These are phyloP conservation scores for Holothuria scabra DNA, from an alignment of 53 echinoderm and acorn worm species.

Conservation along the genomic window DNA sequence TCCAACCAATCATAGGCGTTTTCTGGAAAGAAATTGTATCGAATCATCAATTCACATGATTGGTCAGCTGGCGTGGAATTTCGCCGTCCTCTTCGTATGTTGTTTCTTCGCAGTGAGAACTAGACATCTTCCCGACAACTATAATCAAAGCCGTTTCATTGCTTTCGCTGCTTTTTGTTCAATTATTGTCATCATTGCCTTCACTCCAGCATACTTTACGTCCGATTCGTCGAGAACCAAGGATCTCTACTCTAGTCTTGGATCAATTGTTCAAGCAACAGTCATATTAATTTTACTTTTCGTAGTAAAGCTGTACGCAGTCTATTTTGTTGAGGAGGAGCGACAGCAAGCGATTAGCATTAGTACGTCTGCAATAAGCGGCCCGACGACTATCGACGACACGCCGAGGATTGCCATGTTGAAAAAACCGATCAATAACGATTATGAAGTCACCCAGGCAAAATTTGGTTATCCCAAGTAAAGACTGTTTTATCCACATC, in stretches of 20 bases:
- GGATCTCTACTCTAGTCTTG: constrained; percentile 58
- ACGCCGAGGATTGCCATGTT: constrained; percentile 1
- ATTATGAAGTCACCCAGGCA: neutral
- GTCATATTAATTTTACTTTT: constrained; percentile 65
- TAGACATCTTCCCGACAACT: constrained; percentile 77
- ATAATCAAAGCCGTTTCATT: constrained; percentile 86
- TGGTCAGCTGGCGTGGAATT: constrained; percentile 64
- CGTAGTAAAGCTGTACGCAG: constrained; percentile 66
- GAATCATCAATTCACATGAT: constrained; percentile 49
- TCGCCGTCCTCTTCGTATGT: constrained; percentile 60
- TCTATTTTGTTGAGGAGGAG: constrained; percentile 58
- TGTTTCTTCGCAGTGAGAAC: constrained; percentile 68
- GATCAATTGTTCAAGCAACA: constrained; percentile 61
- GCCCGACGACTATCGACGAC: neutral
- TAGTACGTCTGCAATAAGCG: constrained; percentile 4
- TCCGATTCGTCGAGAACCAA: constrained; percentile 29
- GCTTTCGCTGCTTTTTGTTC: constrained; percentile 62
- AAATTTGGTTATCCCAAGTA: too few relatives aligned
- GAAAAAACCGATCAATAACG: neutral
- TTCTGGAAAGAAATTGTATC: neutral
- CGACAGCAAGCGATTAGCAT: constrained; percentile 14
- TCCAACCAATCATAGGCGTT: neutral
- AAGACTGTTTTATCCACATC: too few relatives aligned
- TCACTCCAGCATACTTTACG: constrained; percentile 63
- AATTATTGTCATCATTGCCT: constrained; percentile 70